Evolutionary conservation across 2,888 invertebrate species (phyloP).

Genomic region (Drosophila melanosoma): DNA sequence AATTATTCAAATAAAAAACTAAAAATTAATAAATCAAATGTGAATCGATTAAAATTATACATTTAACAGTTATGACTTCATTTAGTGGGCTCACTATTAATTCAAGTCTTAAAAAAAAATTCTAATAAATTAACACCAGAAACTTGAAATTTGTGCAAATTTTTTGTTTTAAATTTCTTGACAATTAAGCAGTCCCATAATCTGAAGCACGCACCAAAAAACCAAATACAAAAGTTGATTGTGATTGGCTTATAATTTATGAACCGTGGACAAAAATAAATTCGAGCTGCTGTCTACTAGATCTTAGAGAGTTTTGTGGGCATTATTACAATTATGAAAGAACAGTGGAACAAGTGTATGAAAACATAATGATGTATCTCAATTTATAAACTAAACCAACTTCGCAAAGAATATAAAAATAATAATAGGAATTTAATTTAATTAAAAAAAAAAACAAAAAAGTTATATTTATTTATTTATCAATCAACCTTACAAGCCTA

Average conservation of each 20-base stretch:
- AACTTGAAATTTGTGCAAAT: constrained; percentile 60
- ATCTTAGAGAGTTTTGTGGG: constrained; percentile 9
- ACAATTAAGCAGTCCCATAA: constrained; percentile 67
- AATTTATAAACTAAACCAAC: neutral
- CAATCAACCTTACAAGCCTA: too few species aligned
- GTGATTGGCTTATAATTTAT: constrained; percentile 66
- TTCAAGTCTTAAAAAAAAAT: constrained; percentile 14
- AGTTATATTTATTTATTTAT: neutral
- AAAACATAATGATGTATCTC: neutral
- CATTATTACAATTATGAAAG: neutral
- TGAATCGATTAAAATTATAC: constrained; percentile 54
- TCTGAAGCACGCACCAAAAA: constrained; percentile 40
- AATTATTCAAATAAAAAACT: neutral
- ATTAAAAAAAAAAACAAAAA: neutral
- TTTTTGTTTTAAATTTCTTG: constrained; percentile 51
- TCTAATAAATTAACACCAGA: constrained; percentile 49
- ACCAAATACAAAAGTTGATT: constrained; percentile 48
- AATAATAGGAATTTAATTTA: neutral
- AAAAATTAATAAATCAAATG: constrained; percentile 57
- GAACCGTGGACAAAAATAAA: constrained; percentile 20
- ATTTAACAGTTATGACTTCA: constrained; percentile 70
- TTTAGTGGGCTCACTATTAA: constrained; percentile 36
- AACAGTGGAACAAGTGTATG: constrained; percentile 15
- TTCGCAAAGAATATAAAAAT: neutral
- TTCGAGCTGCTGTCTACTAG: constrained; percentile 10